phyloP scores from a whole-genome alignment of 2,888 invertebrate genomes.

The Marasmarcha lunaedactyla region DNA sequence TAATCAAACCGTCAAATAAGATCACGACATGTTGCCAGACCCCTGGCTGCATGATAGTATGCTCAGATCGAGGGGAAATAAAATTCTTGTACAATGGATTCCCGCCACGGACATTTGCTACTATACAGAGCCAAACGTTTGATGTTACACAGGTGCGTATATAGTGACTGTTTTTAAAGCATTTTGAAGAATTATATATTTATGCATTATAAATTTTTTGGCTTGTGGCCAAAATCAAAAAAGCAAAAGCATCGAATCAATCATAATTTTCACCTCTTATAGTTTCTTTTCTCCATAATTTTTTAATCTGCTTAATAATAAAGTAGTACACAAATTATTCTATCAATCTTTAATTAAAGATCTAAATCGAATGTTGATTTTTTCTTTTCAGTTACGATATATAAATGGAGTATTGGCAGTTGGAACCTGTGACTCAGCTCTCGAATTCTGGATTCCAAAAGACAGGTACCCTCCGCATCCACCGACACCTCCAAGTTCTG shows the following conservation, averaged over 20 bases:
- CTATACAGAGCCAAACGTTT: slow-evolving; percentile 37
- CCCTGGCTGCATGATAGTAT: slow-evolving; percentile 46
- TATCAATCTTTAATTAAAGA: no score
- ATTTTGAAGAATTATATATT: no score
- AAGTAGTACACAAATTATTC: no score
- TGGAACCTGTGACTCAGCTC: slow-evolving; percentile 59
- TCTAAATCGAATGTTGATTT: no score
- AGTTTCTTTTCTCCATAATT: no score
- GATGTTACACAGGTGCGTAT: slow-evolving; percentile 54
- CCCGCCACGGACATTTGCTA: slow-evolving; percentile 48
- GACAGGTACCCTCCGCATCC: slow-evolving; percentile 21
- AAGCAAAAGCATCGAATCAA: not conserved
- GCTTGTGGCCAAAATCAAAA: not conserved
- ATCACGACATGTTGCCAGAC: slow-evolving; percentile 51
- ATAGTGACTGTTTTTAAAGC: no score
- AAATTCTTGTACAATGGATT: slow-evolving; percentile 54
- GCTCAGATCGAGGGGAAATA: slow-evolving; percentile 57
- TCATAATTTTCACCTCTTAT: not conserved
- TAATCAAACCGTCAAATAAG: slow-evolving; percentile 42
- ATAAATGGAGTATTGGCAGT: slow-evolving; percentile 54
- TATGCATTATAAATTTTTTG: not conserved
- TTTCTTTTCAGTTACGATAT: slow-evolving; percentile 63
- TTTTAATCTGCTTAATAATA: no score
- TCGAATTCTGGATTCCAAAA: slow-evolving; percentile 62
- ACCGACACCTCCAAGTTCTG: not conserved